Percentiles rank a stretch among this genome's conserved stretches.
These are phyloP conservation scores for Wasmannia auropunctata DNA, from an alignment of 1,140 invertebrate genomes.

Conservation along the genomic window DNA sequence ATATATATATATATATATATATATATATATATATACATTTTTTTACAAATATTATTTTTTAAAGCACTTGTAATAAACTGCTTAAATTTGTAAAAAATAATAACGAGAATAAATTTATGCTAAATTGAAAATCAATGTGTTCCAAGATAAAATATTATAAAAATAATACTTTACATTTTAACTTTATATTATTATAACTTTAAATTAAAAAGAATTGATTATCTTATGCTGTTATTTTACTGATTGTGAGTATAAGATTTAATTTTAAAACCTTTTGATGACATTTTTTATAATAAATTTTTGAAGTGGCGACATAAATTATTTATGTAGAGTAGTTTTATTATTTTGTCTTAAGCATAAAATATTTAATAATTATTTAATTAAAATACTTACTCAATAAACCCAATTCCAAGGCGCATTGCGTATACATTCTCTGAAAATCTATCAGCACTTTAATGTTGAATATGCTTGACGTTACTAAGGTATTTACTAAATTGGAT, in stretches of 20 bases:
- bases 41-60: background rate
- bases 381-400: background rate
- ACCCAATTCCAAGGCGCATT: background rate
- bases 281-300: background rate
- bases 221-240: background rate
- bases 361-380: slow-evolving; percentile 2
- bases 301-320: background rate
- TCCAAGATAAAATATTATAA: background rate
- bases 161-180: background rate
- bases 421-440: background rate
- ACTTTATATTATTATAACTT: too few relatives aligned
- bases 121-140: background rate
- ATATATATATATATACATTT: background rate
- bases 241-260: background rate
- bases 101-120: background rate
- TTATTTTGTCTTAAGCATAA: background rate
- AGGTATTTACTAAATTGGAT: background rate
- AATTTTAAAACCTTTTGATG: background rate
- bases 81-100: background rate
- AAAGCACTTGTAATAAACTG: background rate
- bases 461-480: background rate
- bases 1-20: background rate
- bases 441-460: background rate
- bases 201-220: background rate
- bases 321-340: background rate